Base-by-base conservation (phyloP, 2,797 vertebrate genomes). In the Chelidonichthys spinosus region DNA sequence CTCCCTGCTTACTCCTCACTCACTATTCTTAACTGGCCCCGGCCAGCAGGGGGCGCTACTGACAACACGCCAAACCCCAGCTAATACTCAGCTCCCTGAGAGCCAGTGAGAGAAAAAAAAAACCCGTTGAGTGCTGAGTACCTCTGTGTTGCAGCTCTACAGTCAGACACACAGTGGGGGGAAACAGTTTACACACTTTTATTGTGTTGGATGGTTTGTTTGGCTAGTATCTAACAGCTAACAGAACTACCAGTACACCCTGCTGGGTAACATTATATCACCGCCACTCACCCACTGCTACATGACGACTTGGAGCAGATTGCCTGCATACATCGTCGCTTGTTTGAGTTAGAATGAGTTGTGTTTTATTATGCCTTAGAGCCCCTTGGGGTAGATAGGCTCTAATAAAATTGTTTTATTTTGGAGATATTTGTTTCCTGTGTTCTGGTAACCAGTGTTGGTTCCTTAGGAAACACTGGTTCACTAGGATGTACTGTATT, bases 401-500 rank as follows among this genome's bases (percentile, higher is more conserved):
- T 25, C 25, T 25, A 25, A 25, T 25, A 25, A 25, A 25, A 25
- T 25, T 1, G 25, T 25, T 25, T 49, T 49, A n/a, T 50, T 2
- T 13, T 53, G 56, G 15, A 4, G 62, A 74, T 11, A 55, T 17
- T 64, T 25, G 25, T 25, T 25, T 25, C 8, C 37, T 39, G 5
- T 39, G 8, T 52, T 68, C 49, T 49, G 9, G 17, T 15, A 33
- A 49, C 25, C 49, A 35, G 47, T 0, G 15, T 25, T 25, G 25
- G 25, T 25, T 25, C 25, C 1, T 25, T 25, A 25, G 25, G 25
- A 25, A 25, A 25, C 25, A 32, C 33, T 33, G n/a, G 32, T 43
- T 76, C n/a, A 71, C 72, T 35, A 68, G 40, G 32, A 65, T 47
- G 50, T 8, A 18, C 35, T 42, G 4, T 11, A 72, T 18, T 50